Percentiles rank a stretch among this genome's conserved stretches.
phyloP scores from a whole-genome alignment of 1,140 invertebrate species.

The Drosophila mauritiana region DNA sequence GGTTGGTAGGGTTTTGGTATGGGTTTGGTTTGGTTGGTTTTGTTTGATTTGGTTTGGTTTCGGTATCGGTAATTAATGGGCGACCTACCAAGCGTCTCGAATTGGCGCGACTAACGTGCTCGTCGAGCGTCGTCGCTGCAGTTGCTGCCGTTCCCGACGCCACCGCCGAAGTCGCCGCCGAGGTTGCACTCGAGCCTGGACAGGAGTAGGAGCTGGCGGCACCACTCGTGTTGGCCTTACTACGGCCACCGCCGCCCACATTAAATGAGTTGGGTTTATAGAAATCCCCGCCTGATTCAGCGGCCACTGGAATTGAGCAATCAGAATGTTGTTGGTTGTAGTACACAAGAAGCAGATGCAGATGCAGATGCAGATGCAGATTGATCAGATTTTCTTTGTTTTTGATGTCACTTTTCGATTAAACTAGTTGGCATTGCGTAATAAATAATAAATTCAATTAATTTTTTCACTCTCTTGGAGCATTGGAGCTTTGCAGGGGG shows the following conservation, averaged over 20 bases:
- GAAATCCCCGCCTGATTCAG: constrained; percentile 90
- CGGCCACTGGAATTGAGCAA: constrained; percentile 89
- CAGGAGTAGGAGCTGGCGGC: constrained; percentile 56
- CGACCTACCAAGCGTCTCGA: constrained; percentile 84
- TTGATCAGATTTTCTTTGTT: constrained; percentile 25
- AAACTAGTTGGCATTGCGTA: constrained; percentile 70
- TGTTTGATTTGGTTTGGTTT: constrained; percentile 22
- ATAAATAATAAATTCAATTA: constrained; percentile 84
- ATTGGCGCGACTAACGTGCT: constrained; percentile 84
- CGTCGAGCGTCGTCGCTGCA: constrained; percentile 89
- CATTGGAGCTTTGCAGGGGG: constrained; percentile 10
- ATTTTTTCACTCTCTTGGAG: constrained; percentile 64
- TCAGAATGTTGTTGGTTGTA: constrained; percentile 70
- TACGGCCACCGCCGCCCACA: constrained; percentile 67
- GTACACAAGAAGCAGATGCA: constrained; percentile 38
- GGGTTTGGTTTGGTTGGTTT: constrained; percentile 32
- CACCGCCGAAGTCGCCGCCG: constrained; percentile 50
- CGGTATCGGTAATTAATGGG: constrained; percentile 74
- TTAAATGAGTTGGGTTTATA: constrained; percentile 90
- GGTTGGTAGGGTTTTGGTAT: constrained; percentile 25
- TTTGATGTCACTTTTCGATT: constrained; percentile 29
- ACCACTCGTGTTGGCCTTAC: constrained; percentile 56
- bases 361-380: too few species aligned
- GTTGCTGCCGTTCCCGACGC: constrained; percentile 87
- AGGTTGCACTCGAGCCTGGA: constrained; percentile 35